These are phyloP conservation scores for Clitarchus hookeri DNA, from an alignment of 2,888 invertebrate species.

Conservation along the genomic window DNA sequence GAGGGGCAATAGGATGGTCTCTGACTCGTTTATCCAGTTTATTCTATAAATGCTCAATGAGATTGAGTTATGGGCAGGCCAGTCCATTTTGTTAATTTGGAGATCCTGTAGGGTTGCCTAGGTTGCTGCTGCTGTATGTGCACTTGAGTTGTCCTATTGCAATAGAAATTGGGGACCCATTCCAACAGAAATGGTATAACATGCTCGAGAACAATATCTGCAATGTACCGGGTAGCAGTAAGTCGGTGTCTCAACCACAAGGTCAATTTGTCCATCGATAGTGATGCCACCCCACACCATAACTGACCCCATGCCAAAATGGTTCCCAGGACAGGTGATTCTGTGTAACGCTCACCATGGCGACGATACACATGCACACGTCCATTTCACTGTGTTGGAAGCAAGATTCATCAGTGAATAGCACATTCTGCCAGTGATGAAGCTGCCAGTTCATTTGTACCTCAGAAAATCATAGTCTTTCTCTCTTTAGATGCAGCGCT, in stretches of 20 bases:
- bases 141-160: background rate
- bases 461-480: background rate
- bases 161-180: background rate
- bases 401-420: conserved; percentile 20
- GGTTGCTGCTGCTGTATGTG: conserved; percentile 18
- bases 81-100: background rate
- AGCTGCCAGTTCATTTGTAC: conserved; percentile 15
- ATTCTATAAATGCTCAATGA: conserved; percentile 5
- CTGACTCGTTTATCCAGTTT: background rate
- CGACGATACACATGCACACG: background rate
- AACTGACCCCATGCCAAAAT: background rate
- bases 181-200: background rate
- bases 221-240: conserved; percentile 12
- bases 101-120: background rate
- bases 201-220: background rate
- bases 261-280: background rate
- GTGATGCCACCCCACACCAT: background rate
- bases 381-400: background rate
- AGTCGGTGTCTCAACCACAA: conserved; percentile 10
- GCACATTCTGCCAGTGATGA: conserved; percentile 12
- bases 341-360: background rate
- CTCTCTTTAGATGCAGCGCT: too few relatives aligned
- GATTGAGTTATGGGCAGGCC: background rate
- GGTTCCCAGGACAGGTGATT: background rate
- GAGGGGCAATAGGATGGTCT: background rate